Conservation (phyloP, 2,888 invertebrate genomes). For the Drosophila paranaensis region DNA sequence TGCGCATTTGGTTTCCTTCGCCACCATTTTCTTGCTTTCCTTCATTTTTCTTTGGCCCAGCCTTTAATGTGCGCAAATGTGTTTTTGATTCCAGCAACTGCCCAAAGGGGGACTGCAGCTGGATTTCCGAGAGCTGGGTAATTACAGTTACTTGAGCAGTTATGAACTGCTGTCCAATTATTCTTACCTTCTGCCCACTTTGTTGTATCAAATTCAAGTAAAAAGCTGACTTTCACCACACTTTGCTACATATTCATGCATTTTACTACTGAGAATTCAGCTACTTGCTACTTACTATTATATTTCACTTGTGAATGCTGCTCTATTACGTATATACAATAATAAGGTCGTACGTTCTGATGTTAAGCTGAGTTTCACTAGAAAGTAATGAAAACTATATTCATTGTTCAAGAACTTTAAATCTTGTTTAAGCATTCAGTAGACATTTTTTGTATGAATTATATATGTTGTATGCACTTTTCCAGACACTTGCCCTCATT, state of each 20-base stretch:
- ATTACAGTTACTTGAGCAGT: constrained; percentile 17
- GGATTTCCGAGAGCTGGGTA: neutral
- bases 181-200: neutral
- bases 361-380: too few relatives aligned
- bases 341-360: too few relatives aligned
- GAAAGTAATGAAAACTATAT: too few relatives aligned
- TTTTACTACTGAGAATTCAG: neutral
- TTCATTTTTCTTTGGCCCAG: constrained; percentile 21
- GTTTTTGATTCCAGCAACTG: constrained; percentile 64
- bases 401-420: too few relatives aligned
- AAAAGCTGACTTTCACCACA: neutral
- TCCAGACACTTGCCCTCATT: constrained; percentile 3
- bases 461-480: neutral
- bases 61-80: constrained; percentile 67
- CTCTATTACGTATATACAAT: neutral
- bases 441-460: neutral
- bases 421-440: too few relatives aligned
- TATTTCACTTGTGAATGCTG: neutral
- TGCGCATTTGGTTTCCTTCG: constrained; percentile 61
- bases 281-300: neutral
- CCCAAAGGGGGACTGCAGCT: constrained; percentile 1
- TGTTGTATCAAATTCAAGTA: neutral
- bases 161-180: constrained; percentile 27
- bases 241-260: neutral
- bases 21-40: constrained; percentile 4